Evolutionary conservation across 2,797 vertebrate species (phyloP), one percentile per base, ranked within the genome.

Genomic region (Zenarchopterus dispar): DNA sequence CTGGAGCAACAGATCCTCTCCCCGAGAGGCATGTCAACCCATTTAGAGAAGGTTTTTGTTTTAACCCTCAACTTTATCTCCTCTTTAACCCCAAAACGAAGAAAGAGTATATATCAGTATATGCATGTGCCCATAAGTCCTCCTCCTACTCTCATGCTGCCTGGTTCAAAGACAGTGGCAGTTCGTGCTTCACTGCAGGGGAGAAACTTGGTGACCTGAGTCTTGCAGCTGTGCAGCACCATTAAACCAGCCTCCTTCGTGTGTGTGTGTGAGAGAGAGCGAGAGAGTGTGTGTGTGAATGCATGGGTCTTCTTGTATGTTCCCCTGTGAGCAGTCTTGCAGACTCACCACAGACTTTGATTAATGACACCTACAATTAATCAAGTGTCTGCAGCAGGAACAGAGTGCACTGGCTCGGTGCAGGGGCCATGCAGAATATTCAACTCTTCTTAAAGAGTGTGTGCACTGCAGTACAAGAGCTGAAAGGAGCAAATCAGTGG

Each of bases 341-440:
- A 80, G 87, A 83, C 82, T 86, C 84, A 90, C 85, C 80, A 73
- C 36, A 51, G 80, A 81, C 85, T 80, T 83, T 88, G 89, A 92
- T 88, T 88, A 89, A 92, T 84, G 88, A 83, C 80, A 80, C 82
- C 70, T 56, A 76, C 81, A 82, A 89, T 91, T 89, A 90, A 88
- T 88, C 81, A 88, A 80, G 77, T 81, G 62, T 91, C 85, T 82
- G 56, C 72, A 79, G 77, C 70, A 63, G 77, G 55, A 62, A 62
- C 73, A 46, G 61, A 42, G 77, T 56, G 77, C 80, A 71, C 73
- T 57, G 59, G 67, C 71, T 70, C 49, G 21, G 77, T 78, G 77
- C 85, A 70, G 76, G 8, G 64, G 81, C 73, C 81, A 66, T 59
- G 68, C 73, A 70, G 54, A 63, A 73, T 52, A 23, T 68, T 71